Evolutionary conservation across 2,113 vertebrate species (phyloP), one percentile per base, ranked within the genome.

Genomic region (Lichenostomus cassidix): DNA sequence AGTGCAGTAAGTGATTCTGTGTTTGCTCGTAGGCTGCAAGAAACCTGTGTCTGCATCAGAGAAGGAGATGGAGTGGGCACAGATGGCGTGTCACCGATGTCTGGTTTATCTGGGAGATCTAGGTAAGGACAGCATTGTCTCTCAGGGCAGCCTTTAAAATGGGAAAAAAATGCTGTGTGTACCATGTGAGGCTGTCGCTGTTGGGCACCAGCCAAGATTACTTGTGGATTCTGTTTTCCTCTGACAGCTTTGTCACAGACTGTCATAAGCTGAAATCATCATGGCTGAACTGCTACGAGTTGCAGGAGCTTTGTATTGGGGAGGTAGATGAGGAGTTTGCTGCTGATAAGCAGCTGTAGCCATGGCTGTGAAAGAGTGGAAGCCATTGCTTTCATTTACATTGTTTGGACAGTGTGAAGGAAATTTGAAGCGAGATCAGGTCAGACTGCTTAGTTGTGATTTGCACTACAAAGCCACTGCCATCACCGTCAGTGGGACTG

Each of bases 41-140:
- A 99, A 99, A 90, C 98, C 99, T 0, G 98, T 99, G 68, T 99
- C 98, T 44, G 99, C 99, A 1, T 98, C 98, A 4, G 98, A 98
- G 81, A 99, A 99, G 97, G 99, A 99, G 98, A 99, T 99, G 99
- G 99, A 99, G 52, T 99, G 99, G 99, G 99, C 99, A 3, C 99
- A 99, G 98, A 98, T 99, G 98, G 99, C 99, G 0, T 99, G 99
- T 92, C 99, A 99, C 97, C 97, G 99, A 47, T 99, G 99, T 91
- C 98, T 99, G 87, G 98, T 99, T 70, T 99, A 99, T 94, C 98
- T 99, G 85, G 99, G 99, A 85, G 99, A 99, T 96, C 98, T 99
- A 27, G 99, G 99, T 99, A 98, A 99, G 97, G 76, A 19, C 69
- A 73, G 5, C 35, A 2, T 12, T 4, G 4, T 16, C 35, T 41